These are phyloP conservation scores for Myrmecobius fasciatus DNA, from an alignment of 2,113 vertebrate species.

Conservation along the genomic window DNA sequence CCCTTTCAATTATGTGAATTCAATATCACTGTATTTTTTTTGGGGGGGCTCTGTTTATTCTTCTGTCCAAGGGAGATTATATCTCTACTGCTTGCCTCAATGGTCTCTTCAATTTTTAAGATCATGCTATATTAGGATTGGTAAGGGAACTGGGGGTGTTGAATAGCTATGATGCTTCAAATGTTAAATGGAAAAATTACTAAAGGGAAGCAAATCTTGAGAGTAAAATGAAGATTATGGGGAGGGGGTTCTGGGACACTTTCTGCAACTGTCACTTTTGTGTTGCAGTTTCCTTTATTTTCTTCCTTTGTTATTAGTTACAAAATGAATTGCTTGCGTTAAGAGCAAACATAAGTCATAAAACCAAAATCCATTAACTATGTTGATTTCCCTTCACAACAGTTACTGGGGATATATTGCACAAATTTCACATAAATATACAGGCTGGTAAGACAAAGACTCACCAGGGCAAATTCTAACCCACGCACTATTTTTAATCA, in stretches of 20 bases:
- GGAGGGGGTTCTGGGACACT: constrained; percentile 23
- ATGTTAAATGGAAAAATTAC: not conserved
- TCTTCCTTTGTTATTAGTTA: constrained; percentile 27
- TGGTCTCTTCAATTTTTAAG: not conserved
- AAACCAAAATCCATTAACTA: constrained; percentile 34
- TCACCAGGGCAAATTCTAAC: constrained; percentile 36
- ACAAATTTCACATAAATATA: constrained; percentile 43
- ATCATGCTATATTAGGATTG: not conserved
- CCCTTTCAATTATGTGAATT: not conserved
- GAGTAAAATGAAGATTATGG: not conserved
- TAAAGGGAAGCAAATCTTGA: not conserved
- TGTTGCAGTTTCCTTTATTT: not conserved
- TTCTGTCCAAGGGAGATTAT: not conserved
- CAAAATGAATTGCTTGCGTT: constrained; percentile 41
- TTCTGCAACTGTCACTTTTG: constrained; percentile 9
- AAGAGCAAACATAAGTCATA: constrained; percentile 34
- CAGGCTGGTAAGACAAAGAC: constrained; percentile 51
- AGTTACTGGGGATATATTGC: constrained; percentile 44
- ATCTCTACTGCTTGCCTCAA: not conserved
- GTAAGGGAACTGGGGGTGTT: not conserved
- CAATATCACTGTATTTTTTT: not conserved
- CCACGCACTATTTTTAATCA: constrained; percentile 5
- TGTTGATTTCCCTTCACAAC: constrained; percentile 23
- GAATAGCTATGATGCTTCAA: not conserved
- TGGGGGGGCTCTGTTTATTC: not conserved